phyloP scores from a whole-genome alignment of 2,888 invertebrate genomes.

The Nemoura dubitans region DNA sequence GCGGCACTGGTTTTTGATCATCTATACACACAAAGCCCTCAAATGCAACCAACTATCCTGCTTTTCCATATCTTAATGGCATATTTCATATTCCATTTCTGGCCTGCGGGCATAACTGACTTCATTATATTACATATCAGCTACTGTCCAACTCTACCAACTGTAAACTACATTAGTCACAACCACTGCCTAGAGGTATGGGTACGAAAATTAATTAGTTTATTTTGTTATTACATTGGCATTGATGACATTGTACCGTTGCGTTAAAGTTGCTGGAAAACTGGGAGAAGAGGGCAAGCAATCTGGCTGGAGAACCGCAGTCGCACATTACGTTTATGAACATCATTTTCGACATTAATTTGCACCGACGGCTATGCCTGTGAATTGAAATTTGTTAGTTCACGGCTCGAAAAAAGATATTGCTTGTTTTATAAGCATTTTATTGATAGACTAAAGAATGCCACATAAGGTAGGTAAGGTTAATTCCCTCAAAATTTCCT shows the following conservation, averaged over 20 bases:
- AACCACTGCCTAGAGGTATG: neutral
- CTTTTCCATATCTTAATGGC: neutral
- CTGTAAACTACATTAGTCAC: constrained; percentile 12
- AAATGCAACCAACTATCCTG: neutral
- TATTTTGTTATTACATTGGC: constrained; percentile 1
- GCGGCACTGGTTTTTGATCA: neutral
- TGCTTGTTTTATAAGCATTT: too few species aligned
- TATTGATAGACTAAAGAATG: too few species aligned
- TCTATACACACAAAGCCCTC: neutral
- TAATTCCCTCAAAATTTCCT: too few species aligned
- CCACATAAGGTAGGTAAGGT: too few species aligned
- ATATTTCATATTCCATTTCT: constrained; percentile 12
- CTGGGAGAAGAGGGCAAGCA: too few species aligned
- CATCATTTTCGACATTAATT: too few species aligned
- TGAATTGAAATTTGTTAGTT: too few species aligned
- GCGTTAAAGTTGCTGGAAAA: neutral
- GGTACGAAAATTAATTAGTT: constrained; percentile 12
- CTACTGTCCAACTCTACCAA: constrained; percentile 7
- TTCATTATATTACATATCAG: constrained; percentile 12
- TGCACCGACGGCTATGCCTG: too few species aligned
- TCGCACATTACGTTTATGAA: too few species aligned
- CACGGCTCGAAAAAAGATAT: too few species aligned
- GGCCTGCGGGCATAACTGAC: neutral
- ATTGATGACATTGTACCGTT: constrained; percentile 1
- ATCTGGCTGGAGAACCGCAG: too few species aligned